Conservation (phyloP, 2,797 vertebrate genomes). For the Arnoldichthys spilopterus region DNA sequence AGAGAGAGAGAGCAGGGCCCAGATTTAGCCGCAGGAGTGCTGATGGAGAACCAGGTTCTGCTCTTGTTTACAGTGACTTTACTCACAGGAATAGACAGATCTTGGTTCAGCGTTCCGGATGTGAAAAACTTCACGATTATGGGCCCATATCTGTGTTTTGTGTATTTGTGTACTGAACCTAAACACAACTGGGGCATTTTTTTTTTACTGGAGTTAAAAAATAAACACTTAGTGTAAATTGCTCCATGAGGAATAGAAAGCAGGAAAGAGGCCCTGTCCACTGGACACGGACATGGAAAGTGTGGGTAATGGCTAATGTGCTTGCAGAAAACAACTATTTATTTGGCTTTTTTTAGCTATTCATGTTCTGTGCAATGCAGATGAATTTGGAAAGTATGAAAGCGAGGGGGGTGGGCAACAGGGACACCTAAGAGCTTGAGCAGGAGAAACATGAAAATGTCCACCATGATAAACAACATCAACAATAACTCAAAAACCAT, state of each 20-base stretch:
- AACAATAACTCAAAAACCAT: too few species aligned
- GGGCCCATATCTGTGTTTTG: neutral
- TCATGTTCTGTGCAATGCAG: neutral
- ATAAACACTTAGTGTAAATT: slow-evolving; percentile 4
- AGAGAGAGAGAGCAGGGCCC: neutral
- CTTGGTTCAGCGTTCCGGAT: too few species aligned
- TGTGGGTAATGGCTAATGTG: neutral
- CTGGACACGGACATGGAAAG: neutral
- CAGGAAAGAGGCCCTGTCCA: too few species aligned
- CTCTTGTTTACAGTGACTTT: too few species aligned
- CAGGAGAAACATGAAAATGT: too few species aligned
- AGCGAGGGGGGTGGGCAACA: too few species aligned
- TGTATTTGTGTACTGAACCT: neutral
- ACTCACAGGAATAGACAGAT: too few species aligned
- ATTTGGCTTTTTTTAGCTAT: neutral
- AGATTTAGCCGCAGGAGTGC: too few species aligned
- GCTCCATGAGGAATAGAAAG: neutral
- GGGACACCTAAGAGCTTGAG: too few species aligned
- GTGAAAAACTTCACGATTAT: too few species aligned
- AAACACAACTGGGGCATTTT: neutral
- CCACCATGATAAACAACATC: too few species aligned
- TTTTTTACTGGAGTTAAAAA: neutral
- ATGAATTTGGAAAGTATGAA: neutral
- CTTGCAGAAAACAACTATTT: neutral
- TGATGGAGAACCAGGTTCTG: too few species aligned